Evolutionary conservation across 2,113 vertebrate species (phyloP), one percentile per base, ranked within the genome.

Genomic region (Dolichallabes microphthalmus): DNA sequence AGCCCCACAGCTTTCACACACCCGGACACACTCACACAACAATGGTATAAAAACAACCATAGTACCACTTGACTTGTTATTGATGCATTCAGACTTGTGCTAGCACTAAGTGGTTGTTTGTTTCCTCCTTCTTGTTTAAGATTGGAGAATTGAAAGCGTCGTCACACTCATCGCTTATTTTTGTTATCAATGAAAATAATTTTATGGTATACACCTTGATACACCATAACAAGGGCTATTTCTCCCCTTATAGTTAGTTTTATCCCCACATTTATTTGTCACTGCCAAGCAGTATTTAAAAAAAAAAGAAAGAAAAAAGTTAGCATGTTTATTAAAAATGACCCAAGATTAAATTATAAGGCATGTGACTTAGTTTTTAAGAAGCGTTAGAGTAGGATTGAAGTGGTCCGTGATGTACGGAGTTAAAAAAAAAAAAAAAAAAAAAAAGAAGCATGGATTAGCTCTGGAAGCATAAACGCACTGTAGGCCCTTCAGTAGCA

Each of bases 141-240:
- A 58, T 25, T 27, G 45, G 17, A 60, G 53, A 69, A 71, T 71
- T 82, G 9, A 83, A 74, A 61, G 30, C 30, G 14, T 61, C 71
- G 3, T 83, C 82, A n/a, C 71, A 50, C 52, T 45, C 57, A 17
- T 61, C 7, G 15, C 35, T 15, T 8, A 50, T 83, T 52, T 20
- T 15, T 63, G 25, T 15, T 25, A 14, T 74, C 35, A 39, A 0
- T 73, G 69, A 22, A 45, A 73, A 73, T 20, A 11, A 82, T 32
- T 57, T 1, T 22, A 69, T 57, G 30, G 53, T 60, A 22, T 57
- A 57, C 10, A 50, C 60, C 13, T 20, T 64, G n/a, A 27, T 52
- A 79, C 64, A 85, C 22, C n/a, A 69, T 80, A 61, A 58, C 19
- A 85, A 85, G 84, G 84, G 84, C 84, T 85, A 73, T 60, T 80